phyloP scores from a whole-genome alignment of 2,113 vertebrate species.

The Chlamydotis undulata region DNA sequence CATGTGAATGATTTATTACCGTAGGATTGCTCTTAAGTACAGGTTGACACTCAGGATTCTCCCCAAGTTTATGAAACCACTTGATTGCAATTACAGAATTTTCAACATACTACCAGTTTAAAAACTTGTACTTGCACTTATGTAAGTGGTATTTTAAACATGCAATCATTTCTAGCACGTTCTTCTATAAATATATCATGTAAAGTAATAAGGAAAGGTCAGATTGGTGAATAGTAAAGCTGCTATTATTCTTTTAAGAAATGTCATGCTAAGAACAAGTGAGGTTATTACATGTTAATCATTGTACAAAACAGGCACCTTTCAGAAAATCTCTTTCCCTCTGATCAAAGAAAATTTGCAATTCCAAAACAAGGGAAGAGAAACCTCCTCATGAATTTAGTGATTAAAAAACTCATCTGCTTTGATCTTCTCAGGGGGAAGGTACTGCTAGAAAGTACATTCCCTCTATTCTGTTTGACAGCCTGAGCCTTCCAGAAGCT shows the following conservation, averaged over 20 bases:
- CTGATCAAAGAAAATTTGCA: neutral
- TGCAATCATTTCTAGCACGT: neutral
- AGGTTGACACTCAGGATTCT: neutral
- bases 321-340: neutral
- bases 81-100: neutral
- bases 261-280: neutral
- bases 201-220: neutral
- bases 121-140: neutral
- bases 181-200: neutral
- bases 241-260: neutral
- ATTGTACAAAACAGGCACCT: neutral
- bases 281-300: slow-evolving; percentile 14
- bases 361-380: neutral
- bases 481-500: neutral
- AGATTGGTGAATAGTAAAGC: neutral
- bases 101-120: neutral
- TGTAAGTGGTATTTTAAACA: neutral
- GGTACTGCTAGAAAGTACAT: neutral
- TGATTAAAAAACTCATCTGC: neutral
- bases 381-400: neutral
- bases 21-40: neutral
- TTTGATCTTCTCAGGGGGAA: neutral
- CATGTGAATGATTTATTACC: neutral
- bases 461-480: neutral
- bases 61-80: neutral